Evolutionary conservation across 2,888 invertebrate species (phyloP), one percentile per base, ranked within the genome.

Genomic region (Troides oblongomaculatus): DNA sequence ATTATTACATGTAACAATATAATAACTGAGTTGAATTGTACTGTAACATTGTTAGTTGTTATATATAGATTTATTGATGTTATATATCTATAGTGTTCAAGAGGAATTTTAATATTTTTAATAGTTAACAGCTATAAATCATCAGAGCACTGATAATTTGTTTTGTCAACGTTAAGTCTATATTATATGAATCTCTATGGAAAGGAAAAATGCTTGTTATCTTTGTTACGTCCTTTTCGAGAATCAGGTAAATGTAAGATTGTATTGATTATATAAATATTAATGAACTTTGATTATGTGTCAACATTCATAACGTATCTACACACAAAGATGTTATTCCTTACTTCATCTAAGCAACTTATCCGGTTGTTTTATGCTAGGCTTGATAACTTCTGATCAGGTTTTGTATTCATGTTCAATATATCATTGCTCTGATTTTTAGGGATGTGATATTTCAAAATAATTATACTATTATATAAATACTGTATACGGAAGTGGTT

Each of bases 401-500:
- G 18, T n/a, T 53, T 53, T 53, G 7, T n/a, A 12, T 53, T 53
- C 6, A 50, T 53, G n/a, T 2, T 53, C 18, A 50, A 50, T 50
- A 50, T 17, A 50, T 50, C 50, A 17, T 18, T 50, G 5, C 1
- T 14, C 10, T 17, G 50, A 43, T 43, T 46, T 46, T 14, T 46
- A 14, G 14, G 46, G 14, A 12, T 12, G 14, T 46, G 14, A 7
- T 61, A 43, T 39, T 25, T 50, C 8, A 50, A 60, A 30, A 60
- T 53, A 14, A 8, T 21, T 62, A 72, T 71, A 70, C 65, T 67
- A 59, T 65, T 70, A 60, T 60, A 60, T 59, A 58, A 53, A 64
- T 64, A 30, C 62, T 64, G 63, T 68, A 71, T 72, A 65, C 66
- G 64, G 65, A 8, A 60, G 69, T 71, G 61, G 74, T 66, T 60